Conservation (phyloP, 2,797 vertebrate species). For the Cryptoblepharus egeriae region DNA sequence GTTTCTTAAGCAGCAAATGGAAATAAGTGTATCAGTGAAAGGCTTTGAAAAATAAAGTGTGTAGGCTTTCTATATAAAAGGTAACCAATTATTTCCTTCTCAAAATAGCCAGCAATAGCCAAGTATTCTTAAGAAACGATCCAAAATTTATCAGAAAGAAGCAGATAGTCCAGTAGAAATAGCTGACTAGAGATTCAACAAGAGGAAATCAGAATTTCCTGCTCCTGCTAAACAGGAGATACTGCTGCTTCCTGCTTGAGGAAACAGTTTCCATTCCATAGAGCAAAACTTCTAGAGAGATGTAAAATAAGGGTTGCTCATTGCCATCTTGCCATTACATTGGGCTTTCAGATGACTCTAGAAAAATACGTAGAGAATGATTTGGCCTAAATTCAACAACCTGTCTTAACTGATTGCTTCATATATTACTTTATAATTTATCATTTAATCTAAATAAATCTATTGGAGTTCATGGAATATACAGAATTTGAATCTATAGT, state of each 20-base stretch:
- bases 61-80: constrained; percentile 64
- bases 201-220: constrained; percentile 61
- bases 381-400: constrained; percentile 49
- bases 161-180: constrained; percentile 55
- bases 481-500: constrained; percentile 35
- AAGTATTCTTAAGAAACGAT: constrained; percentile 65
- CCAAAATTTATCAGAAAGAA: constrained; percentile 65
- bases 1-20: constrained; percentile 78
- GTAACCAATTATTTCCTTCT: constrained; percentile 67
- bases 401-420: constrained; percentile 48
- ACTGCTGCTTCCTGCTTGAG: constrained; percentile 63
- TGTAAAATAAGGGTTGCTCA: constrained; percentile 57
- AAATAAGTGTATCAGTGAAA: constrained; percentile 72
- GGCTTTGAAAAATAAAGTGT: constrained; percentile 71
- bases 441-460: background rate
- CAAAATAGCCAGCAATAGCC: constrained; percentile 65
- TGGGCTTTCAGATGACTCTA: background rate
- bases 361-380: constrained; percentile 56
- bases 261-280: constrained; percentile 72
- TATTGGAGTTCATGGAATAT: background rate
- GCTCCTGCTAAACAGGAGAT: constrained; percentile 65
- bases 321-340: background rate
- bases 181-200: constrained; percentile 50
- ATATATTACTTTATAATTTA: constrained; percentile 17
- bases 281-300: constrained; percentile 69